A percentile compares a stretch with the other conserved stretches of the same genome.
These are phyloP conservation scores for Trichonephila clavipes DNA, from an alignment of 1,140 invertebrate species.

Conservation along the genomic window DNA sequence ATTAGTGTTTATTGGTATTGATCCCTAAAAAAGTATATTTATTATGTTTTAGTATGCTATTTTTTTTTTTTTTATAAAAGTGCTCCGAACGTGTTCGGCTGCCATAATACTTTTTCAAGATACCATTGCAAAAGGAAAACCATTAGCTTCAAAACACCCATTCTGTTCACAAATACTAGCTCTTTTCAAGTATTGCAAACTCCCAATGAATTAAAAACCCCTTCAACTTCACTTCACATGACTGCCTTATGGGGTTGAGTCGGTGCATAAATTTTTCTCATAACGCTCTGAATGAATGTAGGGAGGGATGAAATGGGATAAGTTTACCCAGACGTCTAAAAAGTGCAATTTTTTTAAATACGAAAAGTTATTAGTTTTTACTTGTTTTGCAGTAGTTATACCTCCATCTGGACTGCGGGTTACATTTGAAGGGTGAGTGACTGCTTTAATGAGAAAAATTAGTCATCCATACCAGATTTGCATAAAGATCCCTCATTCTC, in stretches of 20 bases:
- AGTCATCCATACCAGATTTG: not conserved
- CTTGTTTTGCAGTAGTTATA: not conserved
- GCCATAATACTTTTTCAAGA: too few relatives aligned
- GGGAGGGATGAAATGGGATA: not conserved
- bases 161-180: too few relatives aligned
- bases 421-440: slow-evolving; percentile 14
- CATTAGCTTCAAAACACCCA: too few relatives aligned
- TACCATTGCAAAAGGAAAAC: too few relatives aligned
- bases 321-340: too few relatives aligned
- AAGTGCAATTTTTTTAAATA: not conserved
- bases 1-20: too few relatives aligned
- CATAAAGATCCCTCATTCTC: not conserved
- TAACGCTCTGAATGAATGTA: not conserved
- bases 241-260: not conserved
- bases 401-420: not conserved
- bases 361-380: not conserved
- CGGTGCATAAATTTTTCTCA: slow-evolving; percentile 31
- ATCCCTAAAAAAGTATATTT: too few relatives aligned
- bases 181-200: not conserved
- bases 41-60: too few relatives aligned
- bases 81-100: too few relatives aligned
- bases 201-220: not conserved
- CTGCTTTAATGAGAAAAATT: slow-evolving; percentile 32
- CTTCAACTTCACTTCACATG: not conserved
- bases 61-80: too few relatives aligned